Evolutionary conservation across 2,113 vertebrate genomes (phyloP), one percentile per base, ranked within the genome.

Genomic region (Bos indicus): DNA sequence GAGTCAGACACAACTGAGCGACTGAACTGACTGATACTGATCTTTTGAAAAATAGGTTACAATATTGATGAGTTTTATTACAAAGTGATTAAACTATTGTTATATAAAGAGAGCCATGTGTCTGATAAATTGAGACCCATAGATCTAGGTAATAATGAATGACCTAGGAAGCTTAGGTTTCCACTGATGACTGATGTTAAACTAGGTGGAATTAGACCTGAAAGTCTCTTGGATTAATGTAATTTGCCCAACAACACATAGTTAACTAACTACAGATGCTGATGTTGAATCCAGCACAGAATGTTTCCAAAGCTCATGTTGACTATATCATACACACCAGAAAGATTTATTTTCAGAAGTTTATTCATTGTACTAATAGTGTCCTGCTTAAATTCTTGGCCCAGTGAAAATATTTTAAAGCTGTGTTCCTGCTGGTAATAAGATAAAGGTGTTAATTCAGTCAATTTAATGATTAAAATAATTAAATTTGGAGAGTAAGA

Each of bases 391-490:
- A 62, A 91, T 54, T 56, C n/a, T 91, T 97, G 26, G 23, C 7
- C 33, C 33, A 26, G 19, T 17, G 43, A 60, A 95, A 74, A 3
- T 46, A 81, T 96, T 84, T 91, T 90, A 83, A 87, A 96, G 17
- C 33, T 59, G 5, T 88, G 11, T 33, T 48, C 95, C 46, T 89
- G 36, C 10, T 59, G 43, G 21, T 43, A 96, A 85, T 71, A 56
- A 94, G 78, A 95, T 74, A 30, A 48, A 56, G n/a, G 26, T 94
- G 21, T 81, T 43, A 52, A 67, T 26, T 96, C 5, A 67, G 51
- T 4, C 46, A 90, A 52, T 14, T 91, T 60, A 86, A 33, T 77
- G 54, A 82, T 97, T 88, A 95, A 97, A 94, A 64, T 94, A 60
- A 82, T 94, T 89, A 90, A 93, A 30, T 62, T 91, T 84, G 2